These are phyloP conservation scores for Isaurus tuberculatus DNA, from an alignment of 92 coral and sea anemone species.

Conservation along the genomic window DNA sequence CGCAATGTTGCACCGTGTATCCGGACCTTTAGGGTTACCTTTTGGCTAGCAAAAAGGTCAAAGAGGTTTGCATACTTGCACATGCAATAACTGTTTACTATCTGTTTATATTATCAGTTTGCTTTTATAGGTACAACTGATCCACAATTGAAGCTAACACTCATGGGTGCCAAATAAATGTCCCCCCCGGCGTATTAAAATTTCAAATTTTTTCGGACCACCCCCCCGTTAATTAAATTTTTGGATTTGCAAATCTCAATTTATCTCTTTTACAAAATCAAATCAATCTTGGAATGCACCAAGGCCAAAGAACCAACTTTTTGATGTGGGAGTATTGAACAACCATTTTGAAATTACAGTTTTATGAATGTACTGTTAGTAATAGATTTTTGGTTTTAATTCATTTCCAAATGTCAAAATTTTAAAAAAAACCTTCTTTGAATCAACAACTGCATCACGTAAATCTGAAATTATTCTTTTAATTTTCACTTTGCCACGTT, in stretches of 20 bases:
- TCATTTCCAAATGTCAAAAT: too few species aligned
- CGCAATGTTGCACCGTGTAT: slow-evolving; percentile 13
- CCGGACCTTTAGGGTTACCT: background rate
- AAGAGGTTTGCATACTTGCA: slow-evolving; percentile 3
- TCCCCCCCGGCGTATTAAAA: background rate
- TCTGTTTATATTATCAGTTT: background rate
- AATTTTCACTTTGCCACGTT: too few species aligned
- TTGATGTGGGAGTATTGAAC: slow-evolving; percentile 8
- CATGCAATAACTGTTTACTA: background rate
- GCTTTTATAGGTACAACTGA: slow-evolving; percentile 6
- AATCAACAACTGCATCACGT: too few species aligned
- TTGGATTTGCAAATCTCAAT: too few species aligned
- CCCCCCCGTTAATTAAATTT: too few species aligned
- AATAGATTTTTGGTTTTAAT: background rate
- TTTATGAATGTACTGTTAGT: background rate
- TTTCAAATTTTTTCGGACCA: too few species aligned
- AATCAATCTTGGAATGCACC: slow-evolving; percentile 8
- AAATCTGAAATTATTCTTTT: too few species aligned
- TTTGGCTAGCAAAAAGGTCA: slow-evolving; percentile 3
- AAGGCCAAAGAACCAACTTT: background rate
- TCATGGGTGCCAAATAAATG: background rate
- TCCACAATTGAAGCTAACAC: slow-evolving; percentile 7
- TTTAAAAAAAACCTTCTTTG: too few species aligned
- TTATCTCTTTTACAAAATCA: too few species aligned
- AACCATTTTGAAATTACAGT: slow-evolving; percentile 5